Evolutionary conservation across 2,113 vertebrate species (phyloP).

Genomic region (Lepidothrix coronata): DNA sequence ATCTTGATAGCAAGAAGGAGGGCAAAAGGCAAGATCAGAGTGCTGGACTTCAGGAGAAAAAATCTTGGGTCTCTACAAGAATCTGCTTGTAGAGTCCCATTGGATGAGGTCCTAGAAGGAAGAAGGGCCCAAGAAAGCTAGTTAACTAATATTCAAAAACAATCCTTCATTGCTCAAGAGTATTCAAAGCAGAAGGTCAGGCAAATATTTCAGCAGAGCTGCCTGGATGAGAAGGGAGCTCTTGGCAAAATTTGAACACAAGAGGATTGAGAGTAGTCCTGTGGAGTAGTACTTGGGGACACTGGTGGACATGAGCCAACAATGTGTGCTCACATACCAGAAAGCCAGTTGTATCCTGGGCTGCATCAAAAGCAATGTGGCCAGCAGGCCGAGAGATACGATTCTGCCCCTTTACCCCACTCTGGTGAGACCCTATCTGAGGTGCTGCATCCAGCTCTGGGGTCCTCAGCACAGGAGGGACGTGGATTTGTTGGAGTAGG

Average conservation of each 20-base stretch:
- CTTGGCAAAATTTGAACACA: neutral
- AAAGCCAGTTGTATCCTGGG: neutral
- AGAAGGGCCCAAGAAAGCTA: neutral
- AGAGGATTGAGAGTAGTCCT: neutral
- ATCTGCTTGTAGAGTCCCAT: neutral
- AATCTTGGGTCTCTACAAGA: neutral
- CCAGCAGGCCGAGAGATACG: rapidly evolving
- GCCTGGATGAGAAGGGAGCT: neutral
- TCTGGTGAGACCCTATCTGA: neutral
- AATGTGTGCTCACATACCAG: neutral
- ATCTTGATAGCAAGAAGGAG: neutral
- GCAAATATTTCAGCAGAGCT: neutral
- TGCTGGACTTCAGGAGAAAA: neutral
- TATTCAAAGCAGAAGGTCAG: neutral
- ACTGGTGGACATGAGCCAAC: neutral
- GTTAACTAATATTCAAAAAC: neutral
- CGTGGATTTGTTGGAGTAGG: neutral
- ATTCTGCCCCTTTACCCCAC: neutral
- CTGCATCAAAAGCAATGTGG: rapidly evolving
- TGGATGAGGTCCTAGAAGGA: neutral
- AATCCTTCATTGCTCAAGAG: neutral
- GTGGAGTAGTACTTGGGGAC: neutral
- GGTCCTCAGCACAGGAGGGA: neutral
- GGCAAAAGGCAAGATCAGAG: neutral
- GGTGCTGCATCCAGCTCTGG: neutral